Evolutionary conservation across 2,888 invertebrate genomes (phyloP).

Genomic region (Scaptomyza caliginosa): DNA sequence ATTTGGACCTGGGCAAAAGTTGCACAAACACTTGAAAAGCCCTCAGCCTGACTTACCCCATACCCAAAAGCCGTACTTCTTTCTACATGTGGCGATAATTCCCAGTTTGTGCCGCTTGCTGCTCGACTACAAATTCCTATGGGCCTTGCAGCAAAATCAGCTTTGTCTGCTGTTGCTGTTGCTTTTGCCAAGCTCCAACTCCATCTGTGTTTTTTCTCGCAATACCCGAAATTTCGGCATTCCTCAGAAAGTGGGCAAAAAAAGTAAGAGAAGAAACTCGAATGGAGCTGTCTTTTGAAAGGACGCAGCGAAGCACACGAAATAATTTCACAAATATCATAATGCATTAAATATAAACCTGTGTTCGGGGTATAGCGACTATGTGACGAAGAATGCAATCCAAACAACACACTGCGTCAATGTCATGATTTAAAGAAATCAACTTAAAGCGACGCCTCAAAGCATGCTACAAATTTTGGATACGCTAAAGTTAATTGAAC

Average conservation of each 20-base stretch:
- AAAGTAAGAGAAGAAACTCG: constrained; percentile 22
- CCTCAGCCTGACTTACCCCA: constrained; percentile 21
- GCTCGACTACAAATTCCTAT: constrained; percentile 40
- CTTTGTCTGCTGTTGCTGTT: too few species aligned
- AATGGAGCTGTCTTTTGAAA: constrained; percentile 52
- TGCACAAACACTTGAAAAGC: constrained; percentile 67
- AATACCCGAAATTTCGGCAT: constrained; percentile 27
- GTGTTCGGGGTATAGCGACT: background rate
- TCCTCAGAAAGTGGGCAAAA: constrained; percentile 22
- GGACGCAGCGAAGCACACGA: constrained; percentile 73
- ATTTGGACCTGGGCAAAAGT: constrained; percentile 58
- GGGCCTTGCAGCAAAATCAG: constrained; percentile 52
- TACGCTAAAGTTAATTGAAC: constrained; percentile 35
- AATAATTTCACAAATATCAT: constrained; percentile 66
- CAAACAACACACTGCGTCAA: too few species aligned
- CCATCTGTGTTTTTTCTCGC: constrained; percentile 25
- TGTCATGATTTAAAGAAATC: background rate
- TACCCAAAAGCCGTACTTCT: background rate
- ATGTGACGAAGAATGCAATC: background rate
- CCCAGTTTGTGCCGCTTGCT: constrained; percentile 58
- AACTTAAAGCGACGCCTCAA: constrained; percentile 50
- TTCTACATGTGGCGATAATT: constrained; percentile 68
- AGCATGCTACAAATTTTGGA: constrained; percentile 55
- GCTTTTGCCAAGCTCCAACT: constrained; percentile 4
- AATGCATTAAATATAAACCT: constrained; percentile 47